These are phyloP conservation scores for Clepsis dumicolana DNA, from an alignment of 2,888 invertebrate species.

Conservation along the genomic window DNA sequence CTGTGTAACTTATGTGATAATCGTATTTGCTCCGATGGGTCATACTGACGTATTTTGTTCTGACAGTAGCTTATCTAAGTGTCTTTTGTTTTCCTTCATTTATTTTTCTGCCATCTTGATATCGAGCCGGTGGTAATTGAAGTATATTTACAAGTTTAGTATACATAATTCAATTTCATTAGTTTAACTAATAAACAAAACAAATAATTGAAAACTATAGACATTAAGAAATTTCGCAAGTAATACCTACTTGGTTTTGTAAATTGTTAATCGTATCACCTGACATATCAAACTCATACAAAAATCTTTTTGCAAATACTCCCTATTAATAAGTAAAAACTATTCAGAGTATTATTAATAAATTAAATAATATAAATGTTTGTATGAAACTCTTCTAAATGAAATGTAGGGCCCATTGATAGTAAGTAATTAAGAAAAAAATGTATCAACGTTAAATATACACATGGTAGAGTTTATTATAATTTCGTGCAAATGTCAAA, in stretches of 20 bases:
- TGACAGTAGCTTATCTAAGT: not conserved
- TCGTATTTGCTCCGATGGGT: slow-evolving; percentile 22
- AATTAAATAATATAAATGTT: slow-evolving; percentile 11
- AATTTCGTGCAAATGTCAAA: slow-evolving; percentile 69
- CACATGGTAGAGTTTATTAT: slow-evolving; percentile 66
- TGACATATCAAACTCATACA: slow-evolving; percentile 12
- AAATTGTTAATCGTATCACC: not conserved
- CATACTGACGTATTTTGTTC: not conserved
- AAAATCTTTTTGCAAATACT: not conserved
- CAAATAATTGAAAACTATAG: no score
- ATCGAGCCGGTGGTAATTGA: no score
- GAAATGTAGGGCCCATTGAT: slow-evolving; percentile 36
- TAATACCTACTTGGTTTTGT: not conserved
- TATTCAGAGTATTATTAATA: slow-evolving; percentile 14
- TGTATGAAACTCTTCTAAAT: slow-evolving; percentile 18
- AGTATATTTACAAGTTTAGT: no score
- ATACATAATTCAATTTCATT: no score
- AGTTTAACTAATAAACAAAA: no score
- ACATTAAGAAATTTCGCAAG: no score
- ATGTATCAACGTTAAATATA: slow-evolving; percentile 53
- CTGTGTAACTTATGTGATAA: slow-evolving; percentile 18
- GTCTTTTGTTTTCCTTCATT: no score
- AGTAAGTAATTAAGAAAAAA: slow-evolving; percentile 37
- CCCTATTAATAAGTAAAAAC: not conserved
- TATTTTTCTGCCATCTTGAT: no score